Evolutionary conservation across 2,797 vertebrate species (phyloP).

Genomic region (Tarsius wallacei): DNA sequence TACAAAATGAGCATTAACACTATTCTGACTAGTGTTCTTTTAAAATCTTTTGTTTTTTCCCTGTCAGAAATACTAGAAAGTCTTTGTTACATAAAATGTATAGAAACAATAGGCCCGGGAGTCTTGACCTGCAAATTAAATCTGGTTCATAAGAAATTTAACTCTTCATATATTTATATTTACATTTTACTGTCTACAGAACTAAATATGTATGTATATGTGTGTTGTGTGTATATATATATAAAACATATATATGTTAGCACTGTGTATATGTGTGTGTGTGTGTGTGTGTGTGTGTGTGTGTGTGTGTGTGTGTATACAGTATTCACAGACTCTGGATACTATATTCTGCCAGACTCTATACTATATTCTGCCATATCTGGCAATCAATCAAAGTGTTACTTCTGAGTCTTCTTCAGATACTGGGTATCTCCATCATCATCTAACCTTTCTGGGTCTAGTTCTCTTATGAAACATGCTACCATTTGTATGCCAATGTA

Average conservation of each 20-base stretch:
- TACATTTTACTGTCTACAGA: background rate
- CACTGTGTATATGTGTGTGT: background rate
- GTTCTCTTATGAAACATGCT: background rate
- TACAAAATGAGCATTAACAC: background rate
- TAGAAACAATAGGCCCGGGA: background rate
- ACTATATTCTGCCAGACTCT: background rate
- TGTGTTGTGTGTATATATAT: background rate
- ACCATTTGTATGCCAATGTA: background rate
- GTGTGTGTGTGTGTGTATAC: background rate
- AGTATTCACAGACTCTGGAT: background rate
- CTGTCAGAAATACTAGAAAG: background rate
- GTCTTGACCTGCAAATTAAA: slow-evolving; percentile 32
- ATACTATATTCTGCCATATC: background rate
- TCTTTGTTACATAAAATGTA: slow-evolving; percentile 13
- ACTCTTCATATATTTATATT: background rate
- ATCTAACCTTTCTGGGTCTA: background rate
- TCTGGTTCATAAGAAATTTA: slow-evolving; percentile 28
- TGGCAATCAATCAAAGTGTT: background rate
- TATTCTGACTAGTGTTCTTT: background rate
- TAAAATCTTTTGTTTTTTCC: slow-evolving; percentile 19
- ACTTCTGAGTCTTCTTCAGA: background rate
- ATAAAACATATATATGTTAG: background rate
- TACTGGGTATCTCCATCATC: background rate
- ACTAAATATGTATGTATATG: background rate
- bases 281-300: background rate